phyloP scores from a whole-genome alignment of 2,113 vertebrate species.

The cat (Felis catus) region F.catus_Fca126_mat1.0 CM031414.1:20670501-20671000 shows the following conservation, averaged over 20 bases:
- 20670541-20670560: too few relatives aligned
- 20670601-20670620: too few relatives aligned
- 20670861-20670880: neutral
- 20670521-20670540: too few relatives aligned
- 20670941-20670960: neutral
- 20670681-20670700: neutral
- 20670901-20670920: neutral
- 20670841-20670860: neutral
- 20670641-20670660: neutral
- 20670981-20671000: neutral
- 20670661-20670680: neutral
- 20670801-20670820: neutral
- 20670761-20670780: slow-evolving; percentile 22
- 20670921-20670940: neutral
- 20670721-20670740: neutral
- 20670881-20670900: neutral
- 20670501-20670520: too few relatives aligned
- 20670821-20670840: neutral
- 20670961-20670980: neutral
- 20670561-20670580: too few relatives aligned
- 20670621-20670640: too few relatives aligned
- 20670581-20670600: too few relatives aligned
- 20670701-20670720: neutral
- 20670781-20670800: neutral
- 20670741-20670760: neutral